A percentile compares a stretch with the other conserved stretches of the same genome.
Conservation (phyloP, 2,888 invertebrate species). For the Sinotaia quadrata region DNA sequence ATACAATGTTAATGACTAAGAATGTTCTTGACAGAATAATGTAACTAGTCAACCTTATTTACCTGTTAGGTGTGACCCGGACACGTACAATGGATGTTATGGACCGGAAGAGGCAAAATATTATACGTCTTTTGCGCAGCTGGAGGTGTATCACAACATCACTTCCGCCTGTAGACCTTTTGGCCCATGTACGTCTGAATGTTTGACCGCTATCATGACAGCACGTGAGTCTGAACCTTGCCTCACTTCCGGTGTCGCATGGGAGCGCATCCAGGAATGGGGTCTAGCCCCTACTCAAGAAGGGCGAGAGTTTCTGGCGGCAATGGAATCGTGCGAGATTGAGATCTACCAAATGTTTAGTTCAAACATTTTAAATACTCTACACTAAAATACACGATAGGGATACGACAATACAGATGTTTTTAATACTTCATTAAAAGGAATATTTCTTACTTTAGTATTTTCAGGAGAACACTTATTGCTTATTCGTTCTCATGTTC, state of each 20-base stretch:
- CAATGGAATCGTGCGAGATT: constrained; percentile 4
- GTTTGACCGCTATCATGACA: not conserved
- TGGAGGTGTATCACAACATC: not conserved
- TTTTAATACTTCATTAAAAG: no score
- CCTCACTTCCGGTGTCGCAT: not conserved
- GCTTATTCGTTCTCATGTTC: no score
- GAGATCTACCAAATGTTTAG: not conserved
- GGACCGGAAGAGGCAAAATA: not conserved
- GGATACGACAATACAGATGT: no score
- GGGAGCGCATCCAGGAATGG: constrained; percentile 2
- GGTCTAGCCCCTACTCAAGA: not conserved
- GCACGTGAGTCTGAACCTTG: not conserved
- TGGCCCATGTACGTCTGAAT: not conserved
- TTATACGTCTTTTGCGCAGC: not conserved
- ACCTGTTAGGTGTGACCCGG: constrained; percentile 3
- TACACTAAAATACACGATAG: no score
- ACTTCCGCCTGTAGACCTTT: not conserved
- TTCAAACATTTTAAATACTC: not conserved
- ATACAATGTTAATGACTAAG: no score
- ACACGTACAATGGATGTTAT: not conserved
- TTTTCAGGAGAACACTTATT: no score
- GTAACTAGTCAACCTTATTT: no score
- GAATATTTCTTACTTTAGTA: no score
- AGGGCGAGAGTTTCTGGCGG: not conserved
- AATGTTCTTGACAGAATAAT: no score